A percentile compares a stretch with the other conserved stretches of the same genome.
These are phyloP conservation scores for Ailuropoda melanoleuca DNA, from an alignment of 2,113 vertebrate genomes.

Conservation along the genomic window DNA sequence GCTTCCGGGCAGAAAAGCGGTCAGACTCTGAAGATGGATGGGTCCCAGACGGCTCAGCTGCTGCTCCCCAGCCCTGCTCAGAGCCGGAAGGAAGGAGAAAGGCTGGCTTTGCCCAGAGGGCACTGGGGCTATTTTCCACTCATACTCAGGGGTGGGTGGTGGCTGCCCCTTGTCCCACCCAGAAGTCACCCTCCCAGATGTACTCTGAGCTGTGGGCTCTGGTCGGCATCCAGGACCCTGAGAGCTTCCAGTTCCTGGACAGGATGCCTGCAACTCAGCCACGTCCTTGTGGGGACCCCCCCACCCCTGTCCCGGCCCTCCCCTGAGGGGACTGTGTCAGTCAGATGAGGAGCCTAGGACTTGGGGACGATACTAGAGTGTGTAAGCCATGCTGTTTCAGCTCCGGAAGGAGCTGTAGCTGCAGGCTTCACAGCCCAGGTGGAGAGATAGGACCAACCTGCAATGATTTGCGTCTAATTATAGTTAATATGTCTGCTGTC, in stretches of 20 bases:
- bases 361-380: fast-evolving
- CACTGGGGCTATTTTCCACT: not conserved
- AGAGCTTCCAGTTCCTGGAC: not conserved
- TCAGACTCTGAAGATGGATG: no score
- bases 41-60: not conserved
- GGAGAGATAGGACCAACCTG: not conserved
- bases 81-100: not conserved
- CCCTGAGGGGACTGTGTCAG: not conserved
- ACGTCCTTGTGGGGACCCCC: not conserved
- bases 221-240: not conserved
- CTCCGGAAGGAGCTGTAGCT: not conserved
- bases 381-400: fast-evolving
- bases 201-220: not conserved
- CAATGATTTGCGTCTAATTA: not conserved
- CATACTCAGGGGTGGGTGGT: no score
- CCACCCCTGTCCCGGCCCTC: no score
- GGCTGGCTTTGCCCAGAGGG: not conserved
- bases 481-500: not conserved
- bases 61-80: not conserved
- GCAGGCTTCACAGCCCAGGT: not conserved
- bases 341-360: not conserved
- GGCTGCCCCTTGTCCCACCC: not conserved
- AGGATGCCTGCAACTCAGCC: not conserved
- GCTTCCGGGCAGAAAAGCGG: not conserved
- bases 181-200: not conserved